Base-by-base conservation (phyloP, 2,113 vertebrate genomes). In the Nibea coibor region DNA sequence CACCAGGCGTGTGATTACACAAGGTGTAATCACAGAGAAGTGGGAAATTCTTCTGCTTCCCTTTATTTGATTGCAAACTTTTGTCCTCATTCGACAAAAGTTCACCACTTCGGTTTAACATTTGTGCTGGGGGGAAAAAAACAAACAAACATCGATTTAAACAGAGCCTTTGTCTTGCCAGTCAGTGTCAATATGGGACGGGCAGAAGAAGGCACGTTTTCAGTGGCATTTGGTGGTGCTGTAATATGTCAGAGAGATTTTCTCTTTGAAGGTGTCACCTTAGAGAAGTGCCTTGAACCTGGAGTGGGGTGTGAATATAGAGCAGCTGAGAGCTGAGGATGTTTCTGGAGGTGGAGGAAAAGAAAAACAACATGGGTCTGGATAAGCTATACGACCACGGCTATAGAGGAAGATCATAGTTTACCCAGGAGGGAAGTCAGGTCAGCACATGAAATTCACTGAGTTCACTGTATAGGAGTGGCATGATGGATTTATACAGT, bases 221-320 rank as follows among this genome's bases (percentile, higher is more conserved):
- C 57, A 68, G 8, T 89, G 82, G 1, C 75, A 80, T 89, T 89
- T 82, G 64, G 72, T 50, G 58, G 53, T n/a, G 66, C 45, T 83
- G 75, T 74, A 53, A 84, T 80, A 77, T 80, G 83, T 86, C 83
- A 72, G 51, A 77, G 78, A 59, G 43, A 66, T 64, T 74, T 54
- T 53, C 42, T 42, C 62, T 85, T 78, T 83, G 22, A 81, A 85
- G 68, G 20, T 67, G 62, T 78, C 70, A 71, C 77, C 74, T 78
- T 12, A 65, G 50, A 81, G 66, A 87, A 80, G 45, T 24, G 19
- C 62, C 68, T 24, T 80, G 63, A 82, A 82, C 14, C 31, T 47
- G 9, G 11, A 12, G 56, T n/a, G 10, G 57, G 56, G 12, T 15
- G 9, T 81, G 47, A 72, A 79, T 81, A 72, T 65, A 81, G 47